A percentile compares a stretch with the other conserved stretches of the same genome.
Evolutionary conservation across 2,797 vertebrate genomes (phyloP).

Genomic region (Coranthus polyacanthus): DNA sequence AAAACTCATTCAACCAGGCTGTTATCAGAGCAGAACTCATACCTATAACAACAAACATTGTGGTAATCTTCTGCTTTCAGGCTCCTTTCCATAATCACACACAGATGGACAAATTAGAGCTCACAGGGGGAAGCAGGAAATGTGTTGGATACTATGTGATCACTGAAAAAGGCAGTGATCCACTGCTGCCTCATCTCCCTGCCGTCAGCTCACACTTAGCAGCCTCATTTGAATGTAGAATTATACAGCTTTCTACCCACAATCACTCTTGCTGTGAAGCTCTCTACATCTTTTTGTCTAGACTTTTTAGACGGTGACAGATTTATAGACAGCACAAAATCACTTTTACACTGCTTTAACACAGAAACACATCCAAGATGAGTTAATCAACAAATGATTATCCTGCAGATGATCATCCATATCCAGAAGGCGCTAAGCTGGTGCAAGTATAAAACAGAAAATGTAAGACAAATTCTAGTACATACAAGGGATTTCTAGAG

Average conservation of each 20-base stretch:
- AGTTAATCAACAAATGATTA: no score
- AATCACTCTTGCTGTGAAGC: background rate
- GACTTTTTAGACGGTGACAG: no score
- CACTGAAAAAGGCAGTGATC: background rate
- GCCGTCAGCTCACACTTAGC: background rate
- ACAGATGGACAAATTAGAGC: background rate
- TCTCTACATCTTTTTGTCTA: no score
- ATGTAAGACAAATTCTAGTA: no score
- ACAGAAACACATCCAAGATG: no score
- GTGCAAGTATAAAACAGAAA: no score
- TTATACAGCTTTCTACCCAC: background rate
- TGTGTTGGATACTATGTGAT: background rate
- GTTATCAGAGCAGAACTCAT: background rate
- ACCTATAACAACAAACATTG: background rate
- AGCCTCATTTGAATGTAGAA: background rate
- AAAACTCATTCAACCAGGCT: background rate
- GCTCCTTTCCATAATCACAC: background rate
- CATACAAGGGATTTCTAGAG: no score
- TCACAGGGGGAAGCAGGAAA: background rate
- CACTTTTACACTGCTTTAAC: no score
- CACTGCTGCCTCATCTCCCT: background rate
- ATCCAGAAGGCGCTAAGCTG: no score
- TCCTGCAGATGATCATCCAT: no score
- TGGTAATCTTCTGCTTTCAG: background rate
- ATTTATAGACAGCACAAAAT: no score